phyloP scores from a whole-genome alignment of 2,113 vertebrate genomes.

The Grammomys dolichurus region DNA sequence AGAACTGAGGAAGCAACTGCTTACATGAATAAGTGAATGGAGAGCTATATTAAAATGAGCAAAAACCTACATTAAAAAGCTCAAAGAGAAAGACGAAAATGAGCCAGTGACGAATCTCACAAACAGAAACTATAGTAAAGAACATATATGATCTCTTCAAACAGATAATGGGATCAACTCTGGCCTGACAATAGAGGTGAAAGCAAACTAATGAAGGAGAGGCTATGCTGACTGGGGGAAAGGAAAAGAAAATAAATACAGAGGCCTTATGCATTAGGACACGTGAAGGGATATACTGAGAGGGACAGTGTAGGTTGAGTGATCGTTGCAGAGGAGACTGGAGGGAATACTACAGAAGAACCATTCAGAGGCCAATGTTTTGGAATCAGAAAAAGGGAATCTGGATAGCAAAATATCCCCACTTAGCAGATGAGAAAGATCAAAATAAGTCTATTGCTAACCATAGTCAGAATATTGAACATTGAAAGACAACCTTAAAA shows the following conservation, averaged over 20 bases:
- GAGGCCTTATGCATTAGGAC: neutral
- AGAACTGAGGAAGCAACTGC: neutral
- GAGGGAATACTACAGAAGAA: neutral
- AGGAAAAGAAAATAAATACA: neutral
- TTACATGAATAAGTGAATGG: slow-evolving; percentile 48
- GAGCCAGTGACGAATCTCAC: neutral
- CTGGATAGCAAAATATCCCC: neutral
- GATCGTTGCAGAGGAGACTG: neutral
- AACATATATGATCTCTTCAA: slow-evolving; percentile 17
- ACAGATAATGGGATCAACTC: neutral
- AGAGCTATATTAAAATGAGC: slow-evolving; percentile 8
- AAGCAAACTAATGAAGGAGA: neutral
- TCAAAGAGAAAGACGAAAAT: neutral
- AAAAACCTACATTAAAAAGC: slow-evolving; percentile 43
- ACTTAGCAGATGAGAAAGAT: neutral
- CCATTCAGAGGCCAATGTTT: neutral
- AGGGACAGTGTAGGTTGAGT: neutral
- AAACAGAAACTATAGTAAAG: neutral
- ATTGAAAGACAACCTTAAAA: neutral
- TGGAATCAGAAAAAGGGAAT: neutral
- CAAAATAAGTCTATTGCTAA: neutral
- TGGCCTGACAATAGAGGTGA: slow-evolving; percentile 8
- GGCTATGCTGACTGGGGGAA: neutral
- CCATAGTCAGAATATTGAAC: neutral
- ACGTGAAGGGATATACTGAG: neutral